phyloP scores from a whole-genome alignment of 2,797 vertebrate genomes.

The Falco columbarius region DNA sequence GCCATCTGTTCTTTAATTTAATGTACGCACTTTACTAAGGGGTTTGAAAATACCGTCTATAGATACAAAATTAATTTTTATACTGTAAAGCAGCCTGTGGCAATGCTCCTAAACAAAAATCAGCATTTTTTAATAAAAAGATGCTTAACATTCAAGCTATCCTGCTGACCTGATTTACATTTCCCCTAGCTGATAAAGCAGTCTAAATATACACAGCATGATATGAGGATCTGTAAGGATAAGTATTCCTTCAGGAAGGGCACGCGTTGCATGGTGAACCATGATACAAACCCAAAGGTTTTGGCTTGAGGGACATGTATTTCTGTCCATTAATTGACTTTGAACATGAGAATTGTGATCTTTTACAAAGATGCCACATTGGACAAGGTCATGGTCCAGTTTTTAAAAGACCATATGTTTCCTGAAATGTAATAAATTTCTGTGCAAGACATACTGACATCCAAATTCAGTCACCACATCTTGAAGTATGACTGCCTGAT shows the following conservation, averaged over 20 bases:
- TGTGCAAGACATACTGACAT: neutral
- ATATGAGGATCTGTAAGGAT: conserved; percentile 35
- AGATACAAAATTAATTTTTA: conserved; percentile 54
- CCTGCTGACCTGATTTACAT: conserved; percentile 63
- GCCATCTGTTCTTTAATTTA: conserved; percentile 55
- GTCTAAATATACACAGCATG: conserved; percentile 62
- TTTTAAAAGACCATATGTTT: neutral
- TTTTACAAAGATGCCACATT: neutral
- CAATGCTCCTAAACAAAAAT: conserved; percentile 56
- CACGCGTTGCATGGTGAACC: neutral
- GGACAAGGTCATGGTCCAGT: neutral
- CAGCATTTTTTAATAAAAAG: conserved; percentile 67
- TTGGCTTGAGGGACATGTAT: neutral
- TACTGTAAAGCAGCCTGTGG: conserved; percentile 48
- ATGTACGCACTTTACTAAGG: conserved; percentile 21
- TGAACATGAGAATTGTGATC: neutral
- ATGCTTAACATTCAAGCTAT: conserved; percentile 61
- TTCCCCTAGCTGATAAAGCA: conserved; percentile 54
- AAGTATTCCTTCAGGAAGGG: conserved; percentile 52
- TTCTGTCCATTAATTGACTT: conserved; percentile 1
- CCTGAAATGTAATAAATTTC: neutral
- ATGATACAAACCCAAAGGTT: neutral
- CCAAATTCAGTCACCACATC: neutral
- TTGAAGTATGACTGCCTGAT: neutral
- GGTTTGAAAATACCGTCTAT: conserved; percentile 48